Conservation (phyloP, 37 sponge, comb jelly and placozoan genomes). For the Ephydatia muelleri region DNA sequence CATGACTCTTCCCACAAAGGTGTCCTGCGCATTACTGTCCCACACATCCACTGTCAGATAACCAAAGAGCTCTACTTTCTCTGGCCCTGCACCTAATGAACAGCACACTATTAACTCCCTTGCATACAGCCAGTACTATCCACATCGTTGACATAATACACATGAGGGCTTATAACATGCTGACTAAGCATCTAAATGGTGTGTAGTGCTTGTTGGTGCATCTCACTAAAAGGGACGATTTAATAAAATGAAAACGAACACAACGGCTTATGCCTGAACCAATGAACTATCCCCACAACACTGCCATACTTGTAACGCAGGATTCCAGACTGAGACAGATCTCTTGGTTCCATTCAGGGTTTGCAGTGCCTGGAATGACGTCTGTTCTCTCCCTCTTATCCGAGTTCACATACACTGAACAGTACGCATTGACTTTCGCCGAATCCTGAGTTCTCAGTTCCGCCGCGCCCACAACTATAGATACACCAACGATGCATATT, state of each 20-base stretch:
- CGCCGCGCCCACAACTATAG: background rate
- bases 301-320: background rate
- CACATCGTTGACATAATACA: too few relatives aligned
- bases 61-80: constrained; percentile 21
- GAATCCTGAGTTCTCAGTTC: background rate
- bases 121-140: too few relatives aligned
- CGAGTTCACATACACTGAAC: background rate
- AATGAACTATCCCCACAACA: too few relatives aligned
- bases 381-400: background rate
- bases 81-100: background rate
- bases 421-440: background rate
- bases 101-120: too few relatives aligned
- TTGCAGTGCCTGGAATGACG: background rate
- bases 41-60: constrained; percentile 78
- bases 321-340: background rate
- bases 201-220: too few relatives aligned
- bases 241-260: too few relatives aligned
- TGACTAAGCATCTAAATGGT: too few relatives aligned
- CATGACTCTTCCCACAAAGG: constrained; percentile 76
- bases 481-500: too few relatives aligned
- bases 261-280: too few relatives aligned
- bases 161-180: too few relatives aligned
- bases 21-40: constrained; percentile 77
- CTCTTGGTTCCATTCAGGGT: background rate
- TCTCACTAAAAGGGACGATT: too few relatives aligned